Percentiles rank a stretch among this genome's conserved stretches.
These are phyloP conservation scores for Tokudaia tokunoshimensis DNA, from an alignment of 2,797 vertebrate genomes.

Conservation along the genomic window DNA sequence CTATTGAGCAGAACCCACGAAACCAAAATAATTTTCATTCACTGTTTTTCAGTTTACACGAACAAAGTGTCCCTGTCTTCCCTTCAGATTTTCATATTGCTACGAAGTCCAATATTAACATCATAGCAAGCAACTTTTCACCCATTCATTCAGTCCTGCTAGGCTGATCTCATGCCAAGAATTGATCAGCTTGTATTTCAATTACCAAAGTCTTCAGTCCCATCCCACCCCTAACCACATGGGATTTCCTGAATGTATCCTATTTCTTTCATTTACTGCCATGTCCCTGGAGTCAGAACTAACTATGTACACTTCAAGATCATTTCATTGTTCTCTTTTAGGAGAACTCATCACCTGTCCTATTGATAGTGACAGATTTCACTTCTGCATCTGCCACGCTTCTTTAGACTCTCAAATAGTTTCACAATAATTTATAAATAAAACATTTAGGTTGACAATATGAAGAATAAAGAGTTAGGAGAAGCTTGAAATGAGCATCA, in stretches of 20 bases:
- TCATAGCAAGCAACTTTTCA: slow-evolving; percentile 55
- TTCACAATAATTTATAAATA: slow-evolving; percentile 34
- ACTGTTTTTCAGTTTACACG: slow-evolving; percentile 28
- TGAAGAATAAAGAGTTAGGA: not conserved
- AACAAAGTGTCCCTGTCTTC: slow-evolving; percentile 61
- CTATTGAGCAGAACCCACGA: slow-evolving; percentile 33
- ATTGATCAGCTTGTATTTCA: slow-evolving; percentile 13
- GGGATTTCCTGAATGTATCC: not conserved
- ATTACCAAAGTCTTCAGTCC: not conserved
- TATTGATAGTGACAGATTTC: not conserved
- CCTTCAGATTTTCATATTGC: slow-evolving; percentile 55
- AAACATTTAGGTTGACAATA: not conserved
- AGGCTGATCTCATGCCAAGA: slow-evolving; percentile 43
- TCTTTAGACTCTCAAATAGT: not conserved
- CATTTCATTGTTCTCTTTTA: not conserved
- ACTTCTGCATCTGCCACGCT: not conserved
- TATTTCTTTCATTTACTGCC: slow-evolving; percentile 2
- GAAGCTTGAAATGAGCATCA: not conserved
- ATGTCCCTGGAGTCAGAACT: not conserved
- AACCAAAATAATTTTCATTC: slow-evolving; percentile 7
- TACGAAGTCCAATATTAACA: slow-evolving; percentile 50
- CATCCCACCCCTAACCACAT: slow-evolving; percentile 8
- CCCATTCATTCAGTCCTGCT: slow-evolving; percentile 2
- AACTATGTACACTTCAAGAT: not conserved
- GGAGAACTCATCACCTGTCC: not conserved